Conservation (phyloP, 2,797 vertebrate species). For the Cottoperca gobio region DNA sequence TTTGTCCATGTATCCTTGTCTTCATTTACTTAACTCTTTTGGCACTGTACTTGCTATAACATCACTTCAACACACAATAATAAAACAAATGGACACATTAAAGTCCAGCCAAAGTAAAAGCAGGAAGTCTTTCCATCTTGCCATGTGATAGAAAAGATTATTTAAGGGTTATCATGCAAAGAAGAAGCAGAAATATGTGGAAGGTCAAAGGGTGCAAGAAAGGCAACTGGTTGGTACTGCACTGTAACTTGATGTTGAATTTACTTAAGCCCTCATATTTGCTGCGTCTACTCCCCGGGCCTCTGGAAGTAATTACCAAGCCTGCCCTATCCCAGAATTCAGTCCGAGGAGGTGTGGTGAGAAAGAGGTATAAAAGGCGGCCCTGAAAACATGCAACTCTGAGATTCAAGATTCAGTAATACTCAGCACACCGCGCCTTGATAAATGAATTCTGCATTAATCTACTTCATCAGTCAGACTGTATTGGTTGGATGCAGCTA, state of each 20-base stretch:
- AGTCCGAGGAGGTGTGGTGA: slow-evolving; percentile 80
- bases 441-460: slow-evolving; percentile 32
- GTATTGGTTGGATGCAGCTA: slow-evolving; percentile 14
- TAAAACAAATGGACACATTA: background rate
- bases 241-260: slow-evolving; percentile 47
- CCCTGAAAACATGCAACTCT: slow-evolving; percentile 53
- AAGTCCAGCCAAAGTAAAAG: background rate
- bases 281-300: slow-evolving; percentile 65
- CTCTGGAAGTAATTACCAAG: slow-evolving; percentile 88
- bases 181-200: background rate
- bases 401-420: slow-evolving; percentile 62
- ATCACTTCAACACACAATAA: too few species aligned
- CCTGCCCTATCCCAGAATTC: slow-evolving; percentile 83
- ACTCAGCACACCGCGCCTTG: slow-evolving; percentile 33
- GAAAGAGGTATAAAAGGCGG: slow-evolving; percentile 73
- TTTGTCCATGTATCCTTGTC: too few species aligned
- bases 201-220: slow-evolving; percentile 5
- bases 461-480: slow-evolving; percentile 20
- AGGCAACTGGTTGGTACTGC: slow-evolving; percentile 7
- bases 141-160: background rate
- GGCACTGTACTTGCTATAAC: too few species aligned
- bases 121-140: background rate
- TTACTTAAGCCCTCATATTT: slow-evolving; percentile 61
- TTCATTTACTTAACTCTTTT: too few species aligned
- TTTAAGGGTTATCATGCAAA: background rate